Evolutionary conservation across 35 echinoderm and acorn worm species (phyloP).

Genomic region (Ptychodera flava): DNA sequence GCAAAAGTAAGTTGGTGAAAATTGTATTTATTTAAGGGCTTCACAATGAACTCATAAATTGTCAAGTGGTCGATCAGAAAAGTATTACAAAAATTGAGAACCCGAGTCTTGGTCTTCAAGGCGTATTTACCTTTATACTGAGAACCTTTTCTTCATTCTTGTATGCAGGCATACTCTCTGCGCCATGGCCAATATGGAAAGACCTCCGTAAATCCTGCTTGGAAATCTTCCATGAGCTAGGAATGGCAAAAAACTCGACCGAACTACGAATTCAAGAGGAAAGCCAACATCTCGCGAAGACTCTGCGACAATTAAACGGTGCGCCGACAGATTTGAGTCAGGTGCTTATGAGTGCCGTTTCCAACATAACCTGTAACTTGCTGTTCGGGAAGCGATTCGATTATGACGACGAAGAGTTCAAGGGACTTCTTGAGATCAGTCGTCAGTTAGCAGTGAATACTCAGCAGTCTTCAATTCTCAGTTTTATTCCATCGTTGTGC

Average conservation of each 20-base stretch:
- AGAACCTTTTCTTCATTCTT: no score
- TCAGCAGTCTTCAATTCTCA: background rate
- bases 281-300: background rate
- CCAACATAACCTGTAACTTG: conserved; percentile 28
- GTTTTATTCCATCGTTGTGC: conserved; percentile 5
- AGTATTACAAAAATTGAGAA: no score
- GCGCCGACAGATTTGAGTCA: background rate
- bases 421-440: conserved; percentile 6
- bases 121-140: no score
- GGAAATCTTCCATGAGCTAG: conserved; percentile 7
- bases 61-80: no score
- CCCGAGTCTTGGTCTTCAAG: no score
- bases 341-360: conserved; percentile 24
- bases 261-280: conserved; percentile 23
- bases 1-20: no score
- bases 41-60: no score
- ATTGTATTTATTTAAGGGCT: no score
- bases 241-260: conserved; percentile 9
- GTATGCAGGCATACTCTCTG: conserved; percentile 19
- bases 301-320: background rate
- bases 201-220: conserved; percentile 16
- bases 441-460: conserved; percentile 3
- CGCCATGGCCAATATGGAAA: conserved; percentile 9
- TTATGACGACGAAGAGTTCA: conserved; percentile 20
- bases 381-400: conserved; percentile 31